Evolutionary conservation across 2,113 vertebrate genomes (phyloP).

Genomic region (Oryzias curvinotus): DNA sequence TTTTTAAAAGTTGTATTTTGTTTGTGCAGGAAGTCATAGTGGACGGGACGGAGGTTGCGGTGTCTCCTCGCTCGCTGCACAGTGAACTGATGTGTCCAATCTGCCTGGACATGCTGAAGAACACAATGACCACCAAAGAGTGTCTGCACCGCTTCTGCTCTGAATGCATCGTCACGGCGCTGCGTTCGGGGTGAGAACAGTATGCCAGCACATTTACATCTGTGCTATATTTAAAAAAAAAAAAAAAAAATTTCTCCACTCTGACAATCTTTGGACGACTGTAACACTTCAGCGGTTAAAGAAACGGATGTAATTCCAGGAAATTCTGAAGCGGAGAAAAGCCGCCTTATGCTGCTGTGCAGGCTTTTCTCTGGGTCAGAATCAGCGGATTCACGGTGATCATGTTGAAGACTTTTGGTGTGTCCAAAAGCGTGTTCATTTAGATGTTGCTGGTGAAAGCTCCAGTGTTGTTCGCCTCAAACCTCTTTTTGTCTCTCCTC

Average conservation of each 20-base stretch:
- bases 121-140: constrained; percentile 94
- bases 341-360: too few relatives aligned
- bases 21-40: constrained; percentile 84
- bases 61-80: constrained; percentile 87
- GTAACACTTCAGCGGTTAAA: too few relatives aligned
- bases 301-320: too few relatives aligned
- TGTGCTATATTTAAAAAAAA: too few relatives aligned
- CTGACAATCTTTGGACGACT: not conserved
- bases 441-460: not conserved
- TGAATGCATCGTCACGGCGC: constrained; percentile 89
- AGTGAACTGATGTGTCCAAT: constrained; percentile 93
- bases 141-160: constrained; percentile 91
- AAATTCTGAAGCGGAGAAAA: too few relatives aligned
- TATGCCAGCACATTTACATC: not conserved
- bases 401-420: too few relatives aligned
- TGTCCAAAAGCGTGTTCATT: too few relatives aligned
- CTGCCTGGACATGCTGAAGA: constrained; percentile 93
- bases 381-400: too few relatives aligned
- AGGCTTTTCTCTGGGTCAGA: too few relatives aligned
- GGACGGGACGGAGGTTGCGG: constrained; percentile 87
- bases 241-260: too few relatives aligned
- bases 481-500: not conserved
- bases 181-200: constrained; percentile 82
- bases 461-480: fast-evolving
- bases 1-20: not conserved